Conservation (phyloP, 2,797 vertebrate species). For the Falco berigora region DNA sequence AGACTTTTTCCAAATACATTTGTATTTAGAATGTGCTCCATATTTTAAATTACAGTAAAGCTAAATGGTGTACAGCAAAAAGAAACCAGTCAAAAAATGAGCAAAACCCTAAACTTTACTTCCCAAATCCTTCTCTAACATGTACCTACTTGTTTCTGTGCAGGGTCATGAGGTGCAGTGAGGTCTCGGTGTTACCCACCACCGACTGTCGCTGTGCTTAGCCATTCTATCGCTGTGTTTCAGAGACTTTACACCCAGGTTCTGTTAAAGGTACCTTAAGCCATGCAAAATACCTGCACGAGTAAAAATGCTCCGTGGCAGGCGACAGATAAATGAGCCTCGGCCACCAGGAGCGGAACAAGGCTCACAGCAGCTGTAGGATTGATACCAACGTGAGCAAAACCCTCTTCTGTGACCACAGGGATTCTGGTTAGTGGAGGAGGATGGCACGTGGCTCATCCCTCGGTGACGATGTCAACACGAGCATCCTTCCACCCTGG, state of each 20-base stretch:
- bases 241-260: not conserved
- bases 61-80: too few relatives aligned
- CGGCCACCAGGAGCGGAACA: not conserved
- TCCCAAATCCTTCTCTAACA: not conserved
- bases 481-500: not conserved
- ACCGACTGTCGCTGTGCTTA: rapidly evolving
- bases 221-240: rapidly evolving
- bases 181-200: not conserved
- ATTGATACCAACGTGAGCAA: not conserved
- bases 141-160: not conserved
- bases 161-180: not conserved
- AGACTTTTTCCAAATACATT: not conserved
- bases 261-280: not conserved
- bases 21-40: rapidly evolving
- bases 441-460: not conserved
- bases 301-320: not conserved
- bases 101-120: not conserved
- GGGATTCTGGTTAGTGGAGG: not conserved
- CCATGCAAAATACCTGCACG: rapidly evolving
- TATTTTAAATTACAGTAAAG: not conserved
- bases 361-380: not conserved
- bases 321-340: not conserved
- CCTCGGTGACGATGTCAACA: not conserved
- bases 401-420: not conserved
- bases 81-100: not conserved